A percentile compares a stretch with the other conserved stretches of the same genome.
Conservation (phyloP, 2,888 invertebrate genomes). For the Erebia palarica region DNA sequence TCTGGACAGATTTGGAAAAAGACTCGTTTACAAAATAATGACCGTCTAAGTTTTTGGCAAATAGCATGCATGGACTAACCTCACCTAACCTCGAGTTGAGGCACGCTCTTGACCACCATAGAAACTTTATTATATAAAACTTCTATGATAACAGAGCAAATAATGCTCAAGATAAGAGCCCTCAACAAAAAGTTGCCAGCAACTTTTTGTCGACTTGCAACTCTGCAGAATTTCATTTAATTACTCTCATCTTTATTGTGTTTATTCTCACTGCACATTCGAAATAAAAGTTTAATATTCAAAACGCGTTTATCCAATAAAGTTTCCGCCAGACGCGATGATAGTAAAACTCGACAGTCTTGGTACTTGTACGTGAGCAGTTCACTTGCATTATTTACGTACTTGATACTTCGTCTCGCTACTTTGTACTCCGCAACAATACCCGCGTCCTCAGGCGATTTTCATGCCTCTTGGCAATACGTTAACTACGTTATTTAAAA, state of each 20-base stretch:
- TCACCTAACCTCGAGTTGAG: too few relatives aligned
- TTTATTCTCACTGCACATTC: not conserved
- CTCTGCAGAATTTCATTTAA: not conserved
- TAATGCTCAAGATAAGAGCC: too few relatives aligned
- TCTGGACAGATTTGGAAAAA: too few relatives aligned
- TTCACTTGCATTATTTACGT: constrained; percentile 15
- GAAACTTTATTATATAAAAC: too few relatives aligned
- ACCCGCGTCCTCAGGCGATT: constrained; percentile 3
- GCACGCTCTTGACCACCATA: too few relatives aligned
- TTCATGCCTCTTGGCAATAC: constrained; percentile 5
- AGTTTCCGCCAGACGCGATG: constrained; percentile 11
- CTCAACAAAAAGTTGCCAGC: too few relatives aligned
- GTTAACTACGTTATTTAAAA: not conserved
- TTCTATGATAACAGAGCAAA: too few relatives aligned
- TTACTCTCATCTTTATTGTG: not conserved
- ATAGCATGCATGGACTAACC: too few relatives aligned
- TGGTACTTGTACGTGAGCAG: not conserved
- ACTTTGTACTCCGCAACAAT: constrained; percentile 5
- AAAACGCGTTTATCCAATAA: not conserved
- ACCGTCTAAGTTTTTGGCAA: too few relatives aligned
- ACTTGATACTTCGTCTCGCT: constrained; percentile 3
- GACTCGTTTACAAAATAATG: too few relatives aligned
- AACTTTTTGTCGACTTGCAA: too few relatives aligned
- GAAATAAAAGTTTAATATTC: constrained; percentile 15
- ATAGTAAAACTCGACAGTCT: constrained; percentile 13